Evolutionary conservation across 2,888 invertebrate genomes (phyloP).

Genomic region (Drosophila mayaguana): DNA sequence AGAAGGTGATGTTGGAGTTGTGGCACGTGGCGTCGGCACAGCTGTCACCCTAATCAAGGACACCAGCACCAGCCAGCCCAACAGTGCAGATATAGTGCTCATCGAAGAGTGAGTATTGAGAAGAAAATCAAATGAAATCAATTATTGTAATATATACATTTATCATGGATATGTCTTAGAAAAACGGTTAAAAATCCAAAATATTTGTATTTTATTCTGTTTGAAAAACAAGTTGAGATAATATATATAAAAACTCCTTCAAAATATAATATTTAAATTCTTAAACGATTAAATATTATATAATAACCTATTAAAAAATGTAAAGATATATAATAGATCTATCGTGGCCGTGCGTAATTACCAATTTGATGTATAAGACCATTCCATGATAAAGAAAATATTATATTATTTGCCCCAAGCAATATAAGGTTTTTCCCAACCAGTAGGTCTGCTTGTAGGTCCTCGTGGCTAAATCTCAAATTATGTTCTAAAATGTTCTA

Average conservation of each 20-base stretch:
- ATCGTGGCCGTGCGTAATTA: background rate
- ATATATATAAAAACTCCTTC: background rate
- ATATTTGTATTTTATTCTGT: background rate
- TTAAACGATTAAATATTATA: background rate
- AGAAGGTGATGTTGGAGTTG: constrained; percentile 98
- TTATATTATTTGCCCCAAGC: background rate
- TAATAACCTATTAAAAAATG: background rate
- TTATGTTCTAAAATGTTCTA: constrained; percentile 53
- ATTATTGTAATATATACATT: background rate
- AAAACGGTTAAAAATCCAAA: background rate
- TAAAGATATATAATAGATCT: background rate
- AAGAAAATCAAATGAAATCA: background rate
- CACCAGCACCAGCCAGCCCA: constrained; percentile 82
- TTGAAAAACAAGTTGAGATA: background rate
- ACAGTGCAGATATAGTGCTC: constrained; percentile 84
- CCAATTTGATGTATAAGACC: background rate
- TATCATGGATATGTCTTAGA: constrained; percentile 26
- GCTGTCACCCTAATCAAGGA: constrained; percentile 91
- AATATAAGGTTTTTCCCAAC: background rate
- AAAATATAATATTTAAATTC: background rate
- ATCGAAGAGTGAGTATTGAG: constrained; percentile 88
- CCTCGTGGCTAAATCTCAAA: constrained; percentile 2
- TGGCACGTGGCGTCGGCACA: constrained; percentile 97
- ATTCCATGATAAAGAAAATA: constrained; percentile 20
- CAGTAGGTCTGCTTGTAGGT: constrained; percentile 30